A percentile compares a stretch with the other conserved stretches of the same genome.
Conservation (phyloP, 2,797 vertebrate species). For the Sebastes diploproa region DNA sequence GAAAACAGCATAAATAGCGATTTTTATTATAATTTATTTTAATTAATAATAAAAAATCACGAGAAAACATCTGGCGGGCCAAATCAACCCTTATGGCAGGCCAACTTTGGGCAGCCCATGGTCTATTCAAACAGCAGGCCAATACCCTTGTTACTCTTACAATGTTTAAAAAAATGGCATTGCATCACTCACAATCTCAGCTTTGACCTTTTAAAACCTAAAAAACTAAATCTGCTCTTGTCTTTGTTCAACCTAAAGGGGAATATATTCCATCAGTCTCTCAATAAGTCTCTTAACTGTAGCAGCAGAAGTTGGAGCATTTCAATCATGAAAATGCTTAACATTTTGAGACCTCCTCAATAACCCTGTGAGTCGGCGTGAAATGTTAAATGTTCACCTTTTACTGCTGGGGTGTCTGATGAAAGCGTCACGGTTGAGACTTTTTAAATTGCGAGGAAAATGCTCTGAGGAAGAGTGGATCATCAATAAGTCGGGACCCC, state of each 20-base stretch:
- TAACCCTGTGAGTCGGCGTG: not conserved
- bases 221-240: not conserved
- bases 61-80: not conserved
- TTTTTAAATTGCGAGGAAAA: not conserved
- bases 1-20: too few relatives aligned
- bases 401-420: constrained; percentile 1
- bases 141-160: too few relatives aligned
- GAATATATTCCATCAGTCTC: not conserved
- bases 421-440: not conserved
- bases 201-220: not conserved
- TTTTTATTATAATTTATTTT: not conserved
- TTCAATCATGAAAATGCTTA: not conserved
- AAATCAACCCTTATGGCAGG: not conserved
- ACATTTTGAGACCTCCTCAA: not conserved
- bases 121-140: not conserved
- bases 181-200: not conserved
- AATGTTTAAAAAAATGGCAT: not conserved
- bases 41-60: not conserved
- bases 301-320: not conserved
- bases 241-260: not conserved
- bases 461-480: not conserved
- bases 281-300: not conserved
- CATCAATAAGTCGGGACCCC: constrained; percentile 8
- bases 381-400: constrained; percentile 20
- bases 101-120: not conserved